Conservation (phyloP, 2,888 invertebrate species). For the Macrophya alboannulata region DNA sequence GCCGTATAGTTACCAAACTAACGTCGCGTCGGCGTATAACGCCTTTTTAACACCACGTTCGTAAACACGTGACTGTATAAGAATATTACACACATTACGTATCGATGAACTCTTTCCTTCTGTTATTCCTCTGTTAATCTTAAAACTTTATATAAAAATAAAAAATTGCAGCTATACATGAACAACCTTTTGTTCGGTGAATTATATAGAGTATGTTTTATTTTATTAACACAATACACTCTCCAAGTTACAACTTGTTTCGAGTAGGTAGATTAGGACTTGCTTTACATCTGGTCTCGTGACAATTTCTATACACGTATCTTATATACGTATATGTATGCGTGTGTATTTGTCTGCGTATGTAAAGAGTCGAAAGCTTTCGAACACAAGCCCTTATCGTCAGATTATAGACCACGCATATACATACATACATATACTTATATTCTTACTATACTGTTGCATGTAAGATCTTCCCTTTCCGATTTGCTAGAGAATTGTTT, state of each 20-base stretch:
- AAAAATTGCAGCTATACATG: neutral
- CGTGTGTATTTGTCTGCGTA: neutral
- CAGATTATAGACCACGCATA: constrained; percentile 18
- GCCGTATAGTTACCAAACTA: neutral
- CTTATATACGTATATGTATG: neutral
- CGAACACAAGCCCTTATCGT: neutral
- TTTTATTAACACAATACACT: neutral
- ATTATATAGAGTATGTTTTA: constrained; percentile 1
- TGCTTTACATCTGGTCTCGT: constrained; percentile 27
- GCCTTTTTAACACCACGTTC: neutral
- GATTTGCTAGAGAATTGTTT: constrained; percentile 48
- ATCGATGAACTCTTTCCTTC: neutral
- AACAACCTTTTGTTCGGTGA: constrained; percentile 12
- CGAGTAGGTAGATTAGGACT: constrained; percentile 12
- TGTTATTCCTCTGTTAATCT: neutral
- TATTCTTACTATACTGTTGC: neutral
- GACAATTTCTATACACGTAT: constrained; percentile 14
- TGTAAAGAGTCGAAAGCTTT: neutral
- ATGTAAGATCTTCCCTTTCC: constrained; percentile 25
- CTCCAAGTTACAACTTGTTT: constrained; percentile 20
- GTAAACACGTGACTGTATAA: constrained; percentile 3
- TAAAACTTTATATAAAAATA: neutral
- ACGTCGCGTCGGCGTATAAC: neutral
- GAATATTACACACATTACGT: neutral
- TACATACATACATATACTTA: neutral